Evolutionary conservation across 2,113 vertebrate species (phyloP).

Genomic region (Ceuthmochares aereus): DNA sequence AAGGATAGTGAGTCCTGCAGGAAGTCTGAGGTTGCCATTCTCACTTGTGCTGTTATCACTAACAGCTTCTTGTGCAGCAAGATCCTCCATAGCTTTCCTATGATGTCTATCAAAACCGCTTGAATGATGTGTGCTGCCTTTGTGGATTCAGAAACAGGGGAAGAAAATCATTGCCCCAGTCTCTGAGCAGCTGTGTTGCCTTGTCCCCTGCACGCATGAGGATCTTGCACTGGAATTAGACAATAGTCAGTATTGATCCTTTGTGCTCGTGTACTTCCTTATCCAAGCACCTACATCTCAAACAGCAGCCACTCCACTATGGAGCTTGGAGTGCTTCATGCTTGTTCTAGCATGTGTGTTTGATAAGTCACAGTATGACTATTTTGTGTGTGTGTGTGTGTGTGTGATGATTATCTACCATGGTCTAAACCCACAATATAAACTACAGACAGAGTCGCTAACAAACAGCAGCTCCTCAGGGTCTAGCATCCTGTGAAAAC

Average conservation of each 20-base stretch:
- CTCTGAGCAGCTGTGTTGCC: background rate
- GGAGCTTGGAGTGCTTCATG: background rate
- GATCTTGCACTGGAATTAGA: background rate
- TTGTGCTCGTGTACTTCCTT: background rate
- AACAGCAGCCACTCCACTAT: background rate
- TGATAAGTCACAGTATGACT: background rate
- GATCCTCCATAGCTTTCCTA: background rate
- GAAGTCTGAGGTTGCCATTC: background rate
- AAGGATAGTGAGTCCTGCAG: background rate
- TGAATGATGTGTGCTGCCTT: background rate
- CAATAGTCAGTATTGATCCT: background rate
- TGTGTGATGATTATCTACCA: background rate
- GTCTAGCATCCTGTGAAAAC: conserved; percentile 43
- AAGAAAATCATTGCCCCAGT: background rate
- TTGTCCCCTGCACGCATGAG: background rate
- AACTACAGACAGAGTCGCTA: background rate
- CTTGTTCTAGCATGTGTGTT: conserved; percentile 10
- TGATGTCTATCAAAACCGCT: background rate
- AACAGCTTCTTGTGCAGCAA: background rate
- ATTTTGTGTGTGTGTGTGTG: background rate
- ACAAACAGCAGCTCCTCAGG: background rate
- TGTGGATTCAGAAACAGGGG: background rate
- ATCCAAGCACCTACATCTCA: background rate
- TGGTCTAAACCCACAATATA: background rate
- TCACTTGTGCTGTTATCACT: accelerated